Percentiles rank a stretch among this genome's conserved stretches.
These are phyloP conservation scores for Hydropsyche betteni DNA, from an alignment of 2,888 invertebrate genomes.

Conservation along the genomic window DNA sequence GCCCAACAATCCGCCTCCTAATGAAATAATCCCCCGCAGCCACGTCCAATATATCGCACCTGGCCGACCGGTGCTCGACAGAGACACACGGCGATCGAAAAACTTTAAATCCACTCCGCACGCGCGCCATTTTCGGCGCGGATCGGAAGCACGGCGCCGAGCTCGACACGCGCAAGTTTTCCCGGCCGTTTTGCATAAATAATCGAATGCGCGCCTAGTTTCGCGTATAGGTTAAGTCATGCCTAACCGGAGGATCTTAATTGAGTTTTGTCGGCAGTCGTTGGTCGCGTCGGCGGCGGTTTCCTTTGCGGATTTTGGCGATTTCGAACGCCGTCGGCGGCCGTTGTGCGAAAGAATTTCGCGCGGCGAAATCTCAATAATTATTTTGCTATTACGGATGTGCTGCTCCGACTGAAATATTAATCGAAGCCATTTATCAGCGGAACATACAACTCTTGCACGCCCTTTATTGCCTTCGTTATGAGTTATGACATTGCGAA, in stretches of 20 bases:
- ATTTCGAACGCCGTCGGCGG: background rate
- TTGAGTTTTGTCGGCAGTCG: conserved; percentile 6
- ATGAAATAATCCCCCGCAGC: conserved; percentile 45
- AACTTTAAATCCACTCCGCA: background rate
- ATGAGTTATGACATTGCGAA: conserved; percentile 23
- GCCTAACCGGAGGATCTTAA: background rate
- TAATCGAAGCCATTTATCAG: conserved; percentile 31
- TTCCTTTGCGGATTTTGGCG: background rate
- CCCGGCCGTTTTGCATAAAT: conserved; percentile 29
- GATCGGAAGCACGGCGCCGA: background rate
- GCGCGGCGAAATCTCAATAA: background rate
- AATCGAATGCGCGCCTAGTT: conserved; percentile 33
- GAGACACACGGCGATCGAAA: background rate
- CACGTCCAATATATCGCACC: conserved; percentile 29
- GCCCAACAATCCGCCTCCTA: conserved; percentile 33
- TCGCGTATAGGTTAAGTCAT: background rate
- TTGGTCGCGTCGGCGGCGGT: background rate
- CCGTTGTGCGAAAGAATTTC: too few species aligned
- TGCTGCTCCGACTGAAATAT: conserved; percentile 8
- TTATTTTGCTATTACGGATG: conserved; percentile 9
- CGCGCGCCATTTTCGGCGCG: background rate
- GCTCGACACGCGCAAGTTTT: conserved; percentile 4
- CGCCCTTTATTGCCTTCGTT: conserved; percentile 19
- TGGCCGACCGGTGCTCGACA: background rate
- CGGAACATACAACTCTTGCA: background rate